These are phyloP conservation scores for Ceratotherium simum DNA, from an alignment of 2,113 vertebrate species.

Conservation along the genomic window DNA sequence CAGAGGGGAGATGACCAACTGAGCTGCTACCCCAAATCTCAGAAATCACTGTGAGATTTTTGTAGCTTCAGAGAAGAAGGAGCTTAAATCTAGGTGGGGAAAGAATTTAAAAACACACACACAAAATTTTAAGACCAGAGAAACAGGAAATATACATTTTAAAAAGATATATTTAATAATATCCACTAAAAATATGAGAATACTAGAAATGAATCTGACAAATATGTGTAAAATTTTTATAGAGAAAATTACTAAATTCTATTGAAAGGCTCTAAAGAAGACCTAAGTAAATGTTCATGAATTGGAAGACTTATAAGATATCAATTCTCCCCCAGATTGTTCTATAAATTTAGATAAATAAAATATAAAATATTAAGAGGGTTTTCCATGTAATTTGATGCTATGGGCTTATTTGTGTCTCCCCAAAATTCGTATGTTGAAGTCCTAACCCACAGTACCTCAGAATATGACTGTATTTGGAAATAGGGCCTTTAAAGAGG, in stretches of 20 bases:
- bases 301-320: not conserved
- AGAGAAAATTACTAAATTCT: not conserved
- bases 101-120: not conserved
- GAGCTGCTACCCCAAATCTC: not conserved
- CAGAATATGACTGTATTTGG: not conserved
- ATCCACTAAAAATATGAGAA: not conserved
- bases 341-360: not conserved
- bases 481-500: not conserved
- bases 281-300: not conserved
- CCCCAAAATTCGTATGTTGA: not conserved
- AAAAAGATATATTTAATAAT: not conserved
- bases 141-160: not conserved
- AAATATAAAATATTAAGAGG: not conserved
- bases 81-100: not conserved
- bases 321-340: not conserved
- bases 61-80: not conserved
- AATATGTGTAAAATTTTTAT: not conserved
- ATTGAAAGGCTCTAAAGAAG: not conserved
- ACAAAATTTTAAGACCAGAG: not conserved
- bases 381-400: not conserved
- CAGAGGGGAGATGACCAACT: not conserved
- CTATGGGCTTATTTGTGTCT: too few relatives aligned
- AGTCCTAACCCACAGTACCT: not conserved
- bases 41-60: slow-evolving; percentile 16
- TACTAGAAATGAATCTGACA: not conserved